Conservation (phyloP, 1,140 invertebrate species). For the Chrysopa pallens region DNA sequence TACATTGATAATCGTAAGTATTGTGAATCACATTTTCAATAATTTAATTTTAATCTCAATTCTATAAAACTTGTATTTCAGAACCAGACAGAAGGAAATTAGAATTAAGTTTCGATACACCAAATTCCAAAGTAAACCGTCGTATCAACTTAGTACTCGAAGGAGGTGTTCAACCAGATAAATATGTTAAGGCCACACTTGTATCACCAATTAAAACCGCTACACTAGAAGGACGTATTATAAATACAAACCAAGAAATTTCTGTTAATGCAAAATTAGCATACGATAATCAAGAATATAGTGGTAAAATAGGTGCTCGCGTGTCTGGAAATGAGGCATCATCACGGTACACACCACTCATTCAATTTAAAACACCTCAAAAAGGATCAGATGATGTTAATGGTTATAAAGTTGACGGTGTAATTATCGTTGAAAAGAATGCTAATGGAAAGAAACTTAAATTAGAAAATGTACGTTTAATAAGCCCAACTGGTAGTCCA, state of each 20-base stretch:
- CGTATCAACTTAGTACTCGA: conserved; percentile 32
- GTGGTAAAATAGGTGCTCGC: conserved; percentile 37
- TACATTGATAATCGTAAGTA: conserved; percentile 12
- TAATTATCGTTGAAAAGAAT: conserved; percentile 28
- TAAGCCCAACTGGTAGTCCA: conserved; percentile 21
- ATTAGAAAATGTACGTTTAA: conserved; percentile 35
- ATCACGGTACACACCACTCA: conserved; percentile 40
- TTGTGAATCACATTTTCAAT: neutral
- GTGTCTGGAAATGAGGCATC: conserved; percentile 28
- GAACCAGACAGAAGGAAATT: conserved; percentile 18
- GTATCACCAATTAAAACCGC: conserved; percentile 37
- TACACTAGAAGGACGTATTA: conserved; percentile 28
- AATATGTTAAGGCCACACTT: conserved; percentile 29
- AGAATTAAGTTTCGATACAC: conserved; percentile 49
- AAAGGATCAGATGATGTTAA: conserved; percentile 12
- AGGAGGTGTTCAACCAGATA: conserved; percentile 26
- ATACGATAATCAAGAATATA: conserved; percentile 38
- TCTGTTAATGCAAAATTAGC: conserved; percentile 29
- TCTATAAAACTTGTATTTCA: neutral
- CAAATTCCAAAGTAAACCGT: conserved; percentile 41
- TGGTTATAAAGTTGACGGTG: conserved; percentile 31
- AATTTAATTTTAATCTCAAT: neutral
- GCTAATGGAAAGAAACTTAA: conserved; percentile 29
- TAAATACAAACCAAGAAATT: conserved; percentile 32
- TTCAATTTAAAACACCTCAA: conserved; percentile 42